phyloP scores from a whole-genome alignment of 1,140 invertebrate species.

The Mylabris phalerata region DNA sequence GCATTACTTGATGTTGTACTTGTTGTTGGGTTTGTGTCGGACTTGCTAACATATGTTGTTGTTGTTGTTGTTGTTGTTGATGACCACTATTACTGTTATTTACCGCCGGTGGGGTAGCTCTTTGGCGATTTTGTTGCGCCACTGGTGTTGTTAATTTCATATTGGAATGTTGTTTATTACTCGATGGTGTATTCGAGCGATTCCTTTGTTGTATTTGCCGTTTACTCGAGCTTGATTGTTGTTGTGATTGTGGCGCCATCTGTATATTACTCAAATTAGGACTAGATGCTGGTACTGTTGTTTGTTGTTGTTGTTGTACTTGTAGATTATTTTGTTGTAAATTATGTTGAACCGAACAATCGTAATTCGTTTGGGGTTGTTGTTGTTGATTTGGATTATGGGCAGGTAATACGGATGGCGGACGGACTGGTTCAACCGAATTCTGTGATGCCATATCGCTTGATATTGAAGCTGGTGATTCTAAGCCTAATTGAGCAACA shows the following conservation, averaged over 20 bases:
- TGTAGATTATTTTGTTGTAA: constrained; percentile 49
- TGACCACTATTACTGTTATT: constrained; percentile 10
- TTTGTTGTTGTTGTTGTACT: constrained; percentile 44
- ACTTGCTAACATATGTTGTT: constrained; percentile 37
- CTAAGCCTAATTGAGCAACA: constrained; percentile 72
- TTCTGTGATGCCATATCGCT: constrained; percentile 75
- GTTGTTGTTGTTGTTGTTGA: constrained; percentile 5
- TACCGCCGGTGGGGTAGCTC: constrained; percentile 38
- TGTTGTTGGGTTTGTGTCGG: constrained; percentile 26
- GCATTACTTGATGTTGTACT: constrained; percentile 32
- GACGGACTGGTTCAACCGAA: constrained; percentile 57
- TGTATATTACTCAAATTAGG: constrained; percentile 33
- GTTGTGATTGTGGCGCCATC: constrained; percentile 23
- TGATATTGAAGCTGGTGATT: constrained; percentile 80
- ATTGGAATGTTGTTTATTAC: constrained; percentile 34
- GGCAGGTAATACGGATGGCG: constrained; percentile 43
- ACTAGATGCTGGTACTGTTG: constrained; percentile 35
- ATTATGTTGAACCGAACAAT: constrained; percentile 55
- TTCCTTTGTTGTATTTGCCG: constrained; percentile 36
- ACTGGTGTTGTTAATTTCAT: constrained; percentile 35
- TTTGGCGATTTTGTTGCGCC: constrained; percentile 33
- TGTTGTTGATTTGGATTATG: constrained; percentile 46
- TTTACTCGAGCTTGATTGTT: constrained; percentile 37
- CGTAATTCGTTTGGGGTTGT: constrained; percentile 43
- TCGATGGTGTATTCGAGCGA: constrained; percentile 36